A percentile compares a stretch with the other conserved stretches of the same genome.
phyloP scores from a whole-genome alignment of 2,797 vertebrate species.

The Columba guinea region DNA sequence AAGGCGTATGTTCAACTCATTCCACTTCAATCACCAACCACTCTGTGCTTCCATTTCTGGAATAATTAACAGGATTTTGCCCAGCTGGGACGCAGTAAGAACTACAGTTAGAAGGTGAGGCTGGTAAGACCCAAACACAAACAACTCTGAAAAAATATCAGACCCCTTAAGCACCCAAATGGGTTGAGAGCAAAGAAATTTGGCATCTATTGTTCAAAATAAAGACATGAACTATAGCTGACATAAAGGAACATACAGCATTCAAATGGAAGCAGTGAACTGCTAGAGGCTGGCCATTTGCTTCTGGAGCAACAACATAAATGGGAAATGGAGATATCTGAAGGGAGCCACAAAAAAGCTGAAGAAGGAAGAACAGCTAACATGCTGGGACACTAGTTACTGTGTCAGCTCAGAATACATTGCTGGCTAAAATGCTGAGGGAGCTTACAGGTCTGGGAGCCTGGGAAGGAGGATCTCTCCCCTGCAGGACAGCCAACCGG shows the following conservation, averaged over 20 bases:
- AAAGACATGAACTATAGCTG: background rate
- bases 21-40: background rate
- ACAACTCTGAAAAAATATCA: background rate
- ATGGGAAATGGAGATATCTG: background rate
- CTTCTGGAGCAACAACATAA: background rate
- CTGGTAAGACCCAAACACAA: background rate
- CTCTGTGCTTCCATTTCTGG: background rate
- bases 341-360: background rate
- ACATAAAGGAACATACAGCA: background rate
- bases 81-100: background rate
- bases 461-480: constrained; percentile 79
- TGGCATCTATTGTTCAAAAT: background rate
- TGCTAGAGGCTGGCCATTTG: background rate
- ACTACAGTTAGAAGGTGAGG: background rate
- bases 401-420: background rate
- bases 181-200: background rate
- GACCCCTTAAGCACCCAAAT: background rate
- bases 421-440: background rate
- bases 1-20: background rate
- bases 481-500: constrained; percentile 86
- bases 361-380: background rate
- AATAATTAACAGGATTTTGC: background rate
- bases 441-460: constrained; percentile 79
- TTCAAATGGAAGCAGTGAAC: background rate
- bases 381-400: background rate